Evolutionary conservation across 2,888 invertebrate species (phyloP), one percentile per base, ranked within the genome.

Genomic region (Sicus ferrugineus): DNA sequence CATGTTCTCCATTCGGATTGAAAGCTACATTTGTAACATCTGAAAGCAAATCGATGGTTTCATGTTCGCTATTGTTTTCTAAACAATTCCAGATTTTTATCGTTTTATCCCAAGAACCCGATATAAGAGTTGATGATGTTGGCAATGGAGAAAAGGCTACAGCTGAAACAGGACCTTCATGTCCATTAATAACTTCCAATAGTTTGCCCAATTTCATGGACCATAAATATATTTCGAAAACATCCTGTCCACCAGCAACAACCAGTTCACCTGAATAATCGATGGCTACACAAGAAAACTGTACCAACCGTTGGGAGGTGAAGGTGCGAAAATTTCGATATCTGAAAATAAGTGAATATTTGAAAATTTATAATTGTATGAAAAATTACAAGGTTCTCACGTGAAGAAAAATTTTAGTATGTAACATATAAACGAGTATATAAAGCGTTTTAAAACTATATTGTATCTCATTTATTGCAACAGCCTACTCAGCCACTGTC

Each of bases 271-370:
- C 93, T 77, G 93, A 94, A 3, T 90, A 87, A 85, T 99, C 99
- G 11, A 98, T 86, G 0, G 95, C 91, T 0, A 96, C 89, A 81
- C 95, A 95, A 14, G 93, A 90, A 84, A 99, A 96, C 86, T 99
- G 98, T 0, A 94, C 94, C 0, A 95, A 93, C 61, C 91, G 89
- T 0, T 97, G 96, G 0, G 97, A 94, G 0, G 97, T 95, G 70
- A 98, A 91, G 0, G 98, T 99, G 61, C 96, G 91, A 87, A 99
- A 99, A 86, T 99, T 99, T 50, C 98, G 94, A 85, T 99, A 99
- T 77, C 98, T 95, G n/a, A 2, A 73, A 71, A 21, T 30, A 58
- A 5, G 19, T 0, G 58, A 63, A n/a, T 21, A 14, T 19, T 14
- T 14, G 4, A 61, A 38, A 34, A 61, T 34, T 7, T 16, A 38